Evolutionary conservation across 2,113 vertebrate species (phyloP).

Genomic region (Steatornis caripensis): DNA sequence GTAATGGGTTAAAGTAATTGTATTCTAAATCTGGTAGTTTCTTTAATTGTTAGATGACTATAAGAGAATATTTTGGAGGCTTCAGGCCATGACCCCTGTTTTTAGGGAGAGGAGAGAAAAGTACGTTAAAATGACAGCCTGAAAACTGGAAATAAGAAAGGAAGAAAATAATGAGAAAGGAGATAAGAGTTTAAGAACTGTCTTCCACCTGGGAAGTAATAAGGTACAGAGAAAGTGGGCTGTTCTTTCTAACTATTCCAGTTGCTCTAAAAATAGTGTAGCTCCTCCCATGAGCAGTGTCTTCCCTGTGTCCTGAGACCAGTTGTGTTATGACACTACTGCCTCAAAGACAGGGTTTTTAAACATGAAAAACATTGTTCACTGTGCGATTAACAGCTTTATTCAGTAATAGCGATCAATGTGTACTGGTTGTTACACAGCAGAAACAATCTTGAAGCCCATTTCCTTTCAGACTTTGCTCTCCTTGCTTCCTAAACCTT

Average conservation of each 20-base stretch:
- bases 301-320: background rate
- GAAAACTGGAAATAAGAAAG: background rate
- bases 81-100: background rate
- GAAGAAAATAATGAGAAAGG: background rate
- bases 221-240: background rate
- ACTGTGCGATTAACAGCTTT: background rate
- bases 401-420: background rate
- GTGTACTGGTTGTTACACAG: background rate
- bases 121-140: background rate
- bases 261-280: background rate
- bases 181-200: background rate
- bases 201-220: background rate
- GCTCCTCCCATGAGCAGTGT: background rate
- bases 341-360: background rate
- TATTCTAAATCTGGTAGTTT: background rate
- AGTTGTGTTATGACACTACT: background rate
- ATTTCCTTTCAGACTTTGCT: background rate
- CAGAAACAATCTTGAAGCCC: background rate
- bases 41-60: background rate
- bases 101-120: background rate
- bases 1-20: background rate
- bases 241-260: background rate
- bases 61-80: background rate
- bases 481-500: background rate
- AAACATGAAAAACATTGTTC: background rate